Evolutionary conservation across 2,888 invertebrate genomes (phyloP).

Genomic region (Nebria salina): DNA sequence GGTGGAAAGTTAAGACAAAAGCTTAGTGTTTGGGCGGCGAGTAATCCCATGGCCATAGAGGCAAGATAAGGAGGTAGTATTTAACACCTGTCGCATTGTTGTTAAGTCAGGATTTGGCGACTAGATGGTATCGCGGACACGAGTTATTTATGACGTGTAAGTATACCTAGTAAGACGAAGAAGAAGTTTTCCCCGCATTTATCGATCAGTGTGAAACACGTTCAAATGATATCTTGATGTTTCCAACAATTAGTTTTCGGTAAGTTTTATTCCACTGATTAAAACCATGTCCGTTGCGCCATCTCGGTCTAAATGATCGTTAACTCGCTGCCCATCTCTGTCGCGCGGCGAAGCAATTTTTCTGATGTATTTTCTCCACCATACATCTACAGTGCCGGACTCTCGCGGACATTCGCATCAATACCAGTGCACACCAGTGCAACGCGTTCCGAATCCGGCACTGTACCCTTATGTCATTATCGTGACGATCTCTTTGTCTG

Average conservation of each 20-base stretch:
- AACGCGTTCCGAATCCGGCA: background rate
- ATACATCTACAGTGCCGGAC: background rate
- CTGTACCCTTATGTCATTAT: conserved; percentile 32
- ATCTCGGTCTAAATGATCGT: conserved; percentile 42
- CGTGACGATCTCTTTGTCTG: conserved; percentile 38
- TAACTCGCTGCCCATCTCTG: conserved; percentile 28
- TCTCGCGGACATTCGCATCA: too few relatives aligned
- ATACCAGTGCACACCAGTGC: too few relatives aligned
- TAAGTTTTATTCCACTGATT: conserved; percentile 41
- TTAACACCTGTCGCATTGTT: conserved; percentile 46
- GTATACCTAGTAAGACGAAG: too few relatives aligned
- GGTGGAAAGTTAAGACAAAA: conserved; percentile 40
- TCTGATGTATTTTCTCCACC: conserved; percentile 44
- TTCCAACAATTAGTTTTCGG: conserved; percentile 43
- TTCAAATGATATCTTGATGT: conserved; percentile 35
- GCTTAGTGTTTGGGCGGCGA: conserved; percentile 16
- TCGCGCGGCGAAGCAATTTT: conserved; percentile 33
- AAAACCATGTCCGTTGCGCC: conserved; percentile 30
- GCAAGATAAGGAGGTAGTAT: conserved; percentile 38
- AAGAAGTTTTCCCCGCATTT: too few relatives aligned
- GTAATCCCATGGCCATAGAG: conserved; percentile 34
- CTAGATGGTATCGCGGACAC: conserved; percentile 30
- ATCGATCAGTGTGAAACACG: background rate
- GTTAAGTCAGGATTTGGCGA: conserved; percentile 40
- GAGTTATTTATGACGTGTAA: background rate